Evolutionary conservation across 2,113 vertebrate genomes (phyloP).

Genomic region (Microcebus jonahi): DNA sequence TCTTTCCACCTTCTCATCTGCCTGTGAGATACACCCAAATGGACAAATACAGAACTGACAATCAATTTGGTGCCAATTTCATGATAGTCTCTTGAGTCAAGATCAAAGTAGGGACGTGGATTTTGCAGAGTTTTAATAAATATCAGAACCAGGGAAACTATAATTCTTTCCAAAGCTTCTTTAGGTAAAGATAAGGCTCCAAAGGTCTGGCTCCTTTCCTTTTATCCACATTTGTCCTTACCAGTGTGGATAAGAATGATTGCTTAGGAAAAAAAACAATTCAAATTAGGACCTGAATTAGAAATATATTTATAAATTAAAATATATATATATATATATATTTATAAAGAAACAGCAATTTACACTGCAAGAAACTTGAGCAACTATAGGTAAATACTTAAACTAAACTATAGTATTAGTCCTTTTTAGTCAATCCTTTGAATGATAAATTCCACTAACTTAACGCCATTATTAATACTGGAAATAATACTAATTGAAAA

Average conservation of each 20-base stretch:
- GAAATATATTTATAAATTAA: not conserved
- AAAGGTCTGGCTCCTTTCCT: not conserved
- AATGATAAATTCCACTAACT: constrained; percentile 1
- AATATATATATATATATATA: constrained; percentile 16
- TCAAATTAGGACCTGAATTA: constrained; percentile 9
- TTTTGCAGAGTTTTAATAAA: constrained; percentile 48
- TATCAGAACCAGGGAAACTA: not conserved
- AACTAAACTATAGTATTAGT: not conserved
- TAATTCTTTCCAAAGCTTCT: not conserved
- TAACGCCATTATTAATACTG: not conserved
- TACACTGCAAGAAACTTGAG: not conserved
- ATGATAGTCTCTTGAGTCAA: not conserved
- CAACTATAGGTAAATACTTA: constrained; percentile 14
- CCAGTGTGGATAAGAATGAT: not conserved
- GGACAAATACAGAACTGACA: not conserved
- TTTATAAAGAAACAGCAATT: constrained; percentile 34
- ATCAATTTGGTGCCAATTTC: not conserved
- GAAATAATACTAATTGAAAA: constrained; percentile 7
- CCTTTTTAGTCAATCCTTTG: not conserved
- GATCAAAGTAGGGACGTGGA: constrained; percentile 25
- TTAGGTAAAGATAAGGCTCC: not conserved
- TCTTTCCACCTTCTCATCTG: not conserved
- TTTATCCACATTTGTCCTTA: not conserved
- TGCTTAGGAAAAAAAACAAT: not conserved
- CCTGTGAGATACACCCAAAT: not conserved